Base-by-base conservation (phyloP, 2,113 vertebrate species). In the Pelmatolapia mariae region DNA sequence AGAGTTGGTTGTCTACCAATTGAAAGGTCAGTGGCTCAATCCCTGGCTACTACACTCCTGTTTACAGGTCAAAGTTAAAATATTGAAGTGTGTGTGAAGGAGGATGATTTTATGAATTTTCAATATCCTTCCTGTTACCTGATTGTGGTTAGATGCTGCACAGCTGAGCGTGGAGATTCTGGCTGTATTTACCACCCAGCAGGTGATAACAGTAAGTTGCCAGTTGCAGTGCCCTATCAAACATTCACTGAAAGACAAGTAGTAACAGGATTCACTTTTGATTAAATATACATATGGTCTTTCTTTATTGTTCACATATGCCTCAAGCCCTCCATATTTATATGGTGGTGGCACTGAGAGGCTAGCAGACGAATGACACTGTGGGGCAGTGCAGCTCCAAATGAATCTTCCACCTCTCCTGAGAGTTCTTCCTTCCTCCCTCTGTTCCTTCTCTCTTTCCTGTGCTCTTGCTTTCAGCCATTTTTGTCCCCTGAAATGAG, bases 221-320 rank as follows among this genome's bases (percentile, higher is more conserved):
- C 54, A 57, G 18, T 38, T 50, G 45, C 54, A 59, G 3, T 24
- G 54, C 40, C 31, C 10, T 56, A 56, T 36, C 31, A 33, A 31
- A 45, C 29, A 22, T 33, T 19, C 82, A 68, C 43, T 50, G 26
- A 31, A 78, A 52, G 43, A 83, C 57, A 63, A 29, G 16, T 31
- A 83, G 71, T 61, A 31, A 86, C 40, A 79, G 11, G 18, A 78
- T 86, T 81, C 18, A 56, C 83, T 90, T 90, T 85, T 81, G 80
- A 89, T 89, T 15, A 83, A 85, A 81, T 87, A 79, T 85, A 53
- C 31, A 88, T 88, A 52, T 61, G 22, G 52, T 76, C 24, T 83
- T 38, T 38, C 19, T 50, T 45, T 45, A 45, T 45, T 73, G 22
- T 50, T 78, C 47, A 61, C 50, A 85, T 26, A 54, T 59, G 71